Evolutionary conservation across 2,797 vertebrate species (phyloP).

Genomic region (Hybognathus amarus): DNA sequence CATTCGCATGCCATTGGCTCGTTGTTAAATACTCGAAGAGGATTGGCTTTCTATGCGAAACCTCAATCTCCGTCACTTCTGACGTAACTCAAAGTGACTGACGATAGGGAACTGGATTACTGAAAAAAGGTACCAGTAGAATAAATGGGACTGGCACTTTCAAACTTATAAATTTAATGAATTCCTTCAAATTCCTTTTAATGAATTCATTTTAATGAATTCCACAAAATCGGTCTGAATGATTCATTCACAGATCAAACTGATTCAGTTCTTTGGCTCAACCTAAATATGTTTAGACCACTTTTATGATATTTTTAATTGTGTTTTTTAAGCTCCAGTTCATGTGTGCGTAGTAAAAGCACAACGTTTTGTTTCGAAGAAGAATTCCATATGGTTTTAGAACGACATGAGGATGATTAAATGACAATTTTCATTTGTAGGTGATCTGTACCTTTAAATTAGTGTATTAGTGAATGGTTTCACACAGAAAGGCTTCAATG

Average conservation of each 20-base stretch:
- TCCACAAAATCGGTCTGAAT: background rate
- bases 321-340: too few relatives aligned
- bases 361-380: background rate
- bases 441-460: slow-evolving; percentile 1
- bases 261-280: background rate
- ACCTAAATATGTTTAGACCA: background rate
- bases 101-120: too few relatives aligned
- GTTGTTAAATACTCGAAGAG: too few relatives aligned
- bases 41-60: too few relatives aligned
- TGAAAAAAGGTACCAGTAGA: background rate
- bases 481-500: background rate
- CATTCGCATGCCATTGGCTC: too few relatives aligned
- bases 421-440: background rate
- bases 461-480: background rate
- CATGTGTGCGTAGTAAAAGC: background rate
- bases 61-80: too few relatives aligned
- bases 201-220: too few relatives aligned
- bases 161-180: background rate
- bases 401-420: background rate
- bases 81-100: too few relatives aligned
- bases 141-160: background rate
- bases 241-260: background rate
- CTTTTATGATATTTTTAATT: too few relatives aligned
- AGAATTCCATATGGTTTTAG: background rate
- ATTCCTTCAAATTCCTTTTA: background rate